Base-by-base conservation (phyloP, 2,797 vertebrate genomes). In the Mormyrops attenuatus region DNA sequence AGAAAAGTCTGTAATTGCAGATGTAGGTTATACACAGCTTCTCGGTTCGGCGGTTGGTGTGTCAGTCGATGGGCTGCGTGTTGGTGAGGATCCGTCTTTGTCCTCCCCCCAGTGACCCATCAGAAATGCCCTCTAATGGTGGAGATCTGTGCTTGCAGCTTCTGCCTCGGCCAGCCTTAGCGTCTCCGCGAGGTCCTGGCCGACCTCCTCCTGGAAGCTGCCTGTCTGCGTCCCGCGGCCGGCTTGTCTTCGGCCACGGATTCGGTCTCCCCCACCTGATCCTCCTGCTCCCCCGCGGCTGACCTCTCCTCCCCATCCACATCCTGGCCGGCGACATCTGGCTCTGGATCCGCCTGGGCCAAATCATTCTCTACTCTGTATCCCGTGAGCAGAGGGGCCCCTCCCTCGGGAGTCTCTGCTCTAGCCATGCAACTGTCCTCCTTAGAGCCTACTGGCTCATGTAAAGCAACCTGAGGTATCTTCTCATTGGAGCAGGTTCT, bases 181-280 rank as follows among this genome's bases (percentile, higher is more conserved):
- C 80, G 53, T 82, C 73, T 90, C 53, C 85, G 66, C 1, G 63
- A 80, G 9, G 85, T 90, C 85, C 90, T 50, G 11, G 85, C 47
- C 1, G 88, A 82, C 69, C 85, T 86, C 41, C 85, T 87, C 85
- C 85, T 89, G 3, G 41, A 57, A 89, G 69, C 63, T 2, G 57
- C 22, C 44, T 63, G 88, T 50, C 38, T 80, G 63, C 85, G 66
- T 50, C 85, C 84, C 1, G 26, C 3, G 11, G 66, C 49, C 57
- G n/a, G 17, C 26, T 22, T 89, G 22, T 50, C 84, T 13, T 85
- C 85, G 49, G 22, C 53, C 15, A 30, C 50, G 11, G 30, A 50
- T 63, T 44, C 49, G 13, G 7, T 69, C 47, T 88, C 89, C 26
- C 66, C 88, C 5, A 22, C 57, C 34, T 55, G 69, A 34, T 82